Conservation (phyloP, 1,140 invertebrate genomes). For the Nixonia krombeini region DNA sequence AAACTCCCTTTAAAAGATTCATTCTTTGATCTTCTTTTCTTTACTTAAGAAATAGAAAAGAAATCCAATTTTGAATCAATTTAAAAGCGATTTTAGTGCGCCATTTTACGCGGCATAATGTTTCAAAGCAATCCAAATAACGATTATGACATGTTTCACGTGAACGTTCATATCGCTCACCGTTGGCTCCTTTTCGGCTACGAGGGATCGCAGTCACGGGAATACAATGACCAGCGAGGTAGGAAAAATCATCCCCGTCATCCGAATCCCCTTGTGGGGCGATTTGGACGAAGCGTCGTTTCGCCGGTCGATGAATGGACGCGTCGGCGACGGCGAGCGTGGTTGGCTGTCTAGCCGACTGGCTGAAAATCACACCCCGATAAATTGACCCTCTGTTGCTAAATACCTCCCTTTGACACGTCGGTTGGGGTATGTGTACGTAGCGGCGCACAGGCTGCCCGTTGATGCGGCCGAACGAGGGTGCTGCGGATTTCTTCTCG, state of each 20-base stretch:
- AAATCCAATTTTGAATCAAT: no score
- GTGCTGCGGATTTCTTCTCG: conserved; percentile 12
- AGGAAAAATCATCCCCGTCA: conserved; percentile 55
- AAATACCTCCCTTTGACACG: conserved; percentile 68
- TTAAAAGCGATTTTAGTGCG: no score
- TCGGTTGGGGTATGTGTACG: conserved; percentile 41
- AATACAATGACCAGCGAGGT: conserved; percentile 51
- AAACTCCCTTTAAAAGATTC: no score
- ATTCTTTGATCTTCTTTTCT: no score
- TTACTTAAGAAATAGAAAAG: no score
- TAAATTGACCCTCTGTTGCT: conserved; percentile 68
- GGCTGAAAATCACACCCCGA: conserved; percentile 64
- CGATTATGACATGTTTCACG: conserved; percentile 39
- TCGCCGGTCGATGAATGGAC: conserved; percentile 33
- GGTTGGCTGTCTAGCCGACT: conserved; percentile 44
- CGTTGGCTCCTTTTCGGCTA: conserved; percentile 32
- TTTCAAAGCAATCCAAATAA: conserved; percentile 24
- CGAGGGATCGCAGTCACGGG: conserved; percentile 37
- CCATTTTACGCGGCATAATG: no score
- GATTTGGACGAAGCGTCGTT: conserved; percentile 21
- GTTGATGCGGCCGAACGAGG: conserved; percentile 9
- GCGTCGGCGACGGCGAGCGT: conserved; percentile 35
- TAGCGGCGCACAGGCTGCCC: conserved; percentile 7
- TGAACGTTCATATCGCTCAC: conserved; percentile 22
- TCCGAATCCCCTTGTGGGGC: conserved; percentile 34